A percentile compares a stretch with the other conserved stretches of the same genome.
Evolutionary conservation across 92 coral and sea anemone genomes (phyloP).

Genomic region (Zoanthus gigantus): DNA sequence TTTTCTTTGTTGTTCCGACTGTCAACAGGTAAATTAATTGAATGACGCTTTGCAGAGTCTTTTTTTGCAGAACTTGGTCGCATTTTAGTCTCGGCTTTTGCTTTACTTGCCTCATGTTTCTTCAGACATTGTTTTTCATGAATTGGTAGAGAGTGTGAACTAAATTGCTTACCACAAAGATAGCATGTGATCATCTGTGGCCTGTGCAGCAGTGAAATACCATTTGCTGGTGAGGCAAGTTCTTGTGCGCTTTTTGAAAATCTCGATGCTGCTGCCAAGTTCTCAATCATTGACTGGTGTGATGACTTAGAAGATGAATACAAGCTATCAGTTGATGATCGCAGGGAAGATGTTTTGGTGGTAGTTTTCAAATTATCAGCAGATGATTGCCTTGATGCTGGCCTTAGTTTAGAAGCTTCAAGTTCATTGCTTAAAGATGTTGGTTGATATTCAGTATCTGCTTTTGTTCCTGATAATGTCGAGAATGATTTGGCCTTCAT

Average conservation of each 20-base stretch:
- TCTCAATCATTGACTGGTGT: constrained; percentile 33
- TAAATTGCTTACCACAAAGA: constrained; percentile 93
- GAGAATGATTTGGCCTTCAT: constrained; percentile 74
- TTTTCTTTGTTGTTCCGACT: constrained; percentile 59
- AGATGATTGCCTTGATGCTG: constrained; percentile 43
- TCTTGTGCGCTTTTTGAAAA: constrained; percentile 55
- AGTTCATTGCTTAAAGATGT: constrained; percentile 2
- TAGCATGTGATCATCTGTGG: constrained; percentile 89
- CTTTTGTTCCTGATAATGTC: constrained; percentile 45
- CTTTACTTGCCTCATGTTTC: constrained; percentile 80
- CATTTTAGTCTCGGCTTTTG: constrained; percentile 57
- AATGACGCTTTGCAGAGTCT: constrained; percentile 63
- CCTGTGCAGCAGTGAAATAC: constrained; percentile 52
- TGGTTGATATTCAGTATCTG: constrained; percentile 32
- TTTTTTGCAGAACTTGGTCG: constrained; percentile 31
- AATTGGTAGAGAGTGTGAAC: constrained; percentile 82
- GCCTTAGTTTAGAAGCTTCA: constrained; percentile 21
- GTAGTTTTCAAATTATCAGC: constrained; percentile 20
- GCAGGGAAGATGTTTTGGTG: background rate
- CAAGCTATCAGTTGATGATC: constrained; percentile 31
- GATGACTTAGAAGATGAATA: constrained; percentile 16
- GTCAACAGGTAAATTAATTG: constrained; percentile 70
- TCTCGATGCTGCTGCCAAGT: constrained; percentile 41
- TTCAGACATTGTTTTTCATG: constrained; percentile 97
- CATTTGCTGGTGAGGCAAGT: constrained; percentile 42